A percentile compares a stretch with the other conserved stretches of the same genome.
Conservation (phyloP, 1,140 invertebrate genomes). For the Adelges cooleyi region DNA sequence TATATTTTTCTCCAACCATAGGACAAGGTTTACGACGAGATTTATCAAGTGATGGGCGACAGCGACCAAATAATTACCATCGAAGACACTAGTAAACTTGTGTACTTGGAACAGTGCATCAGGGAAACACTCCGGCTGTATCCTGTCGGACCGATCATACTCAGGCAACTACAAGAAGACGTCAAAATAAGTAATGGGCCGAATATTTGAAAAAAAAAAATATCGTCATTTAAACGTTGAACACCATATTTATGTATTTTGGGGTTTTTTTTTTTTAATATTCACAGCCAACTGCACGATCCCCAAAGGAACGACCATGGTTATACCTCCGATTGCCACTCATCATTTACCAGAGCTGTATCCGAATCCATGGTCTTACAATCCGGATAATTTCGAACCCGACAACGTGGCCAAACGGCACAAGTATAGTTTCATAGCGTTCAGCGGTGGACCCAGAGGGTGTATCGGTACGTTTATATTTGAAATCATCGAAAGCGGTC, state of each 20-base stretch:
- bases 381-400: conserved; percentile 45
- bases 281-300: conserved; percentile 17
- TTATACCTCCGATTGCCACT: conserved; percentile 49
- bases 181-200: conserved; percentile 36
- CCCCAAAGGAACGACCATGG: conserved; percentile 53
- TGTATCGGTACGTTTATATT: conserved; percentile 43
- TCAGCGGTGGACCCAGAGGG: conserved; percentile 41
- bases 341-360: conserved; percentile 43
- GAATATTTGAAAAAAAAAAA: no score
- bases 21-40: conserved; percentile 38
- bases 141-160: conserved; percentile 51
- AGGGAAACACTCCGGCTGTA: conserved; percentile 32
- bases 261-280: no score
- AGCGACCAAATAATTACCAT: conserved; percentile 40
- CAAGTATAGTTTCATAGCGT: conserved; percentile 40
- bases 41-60: conserved; percentile 42
- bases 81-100: conserved; percentile 42
- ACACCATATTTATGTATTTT: no score
- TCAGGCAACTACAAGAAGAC: conserved; percentile 44
- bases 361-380: conserved; percentile 44
- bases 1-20: conserved; percentile 33
- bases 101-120: conserved; percentile 31
- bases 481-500: no score
- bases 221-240: no score
- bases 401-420: conserved; percentile 38